A percentile compares a stretch with the other conserved stretches of the same genome.
Conservation (phyloP, 2,113 vertebrate genomes). For the Sylvia atricapilla region DNA sequence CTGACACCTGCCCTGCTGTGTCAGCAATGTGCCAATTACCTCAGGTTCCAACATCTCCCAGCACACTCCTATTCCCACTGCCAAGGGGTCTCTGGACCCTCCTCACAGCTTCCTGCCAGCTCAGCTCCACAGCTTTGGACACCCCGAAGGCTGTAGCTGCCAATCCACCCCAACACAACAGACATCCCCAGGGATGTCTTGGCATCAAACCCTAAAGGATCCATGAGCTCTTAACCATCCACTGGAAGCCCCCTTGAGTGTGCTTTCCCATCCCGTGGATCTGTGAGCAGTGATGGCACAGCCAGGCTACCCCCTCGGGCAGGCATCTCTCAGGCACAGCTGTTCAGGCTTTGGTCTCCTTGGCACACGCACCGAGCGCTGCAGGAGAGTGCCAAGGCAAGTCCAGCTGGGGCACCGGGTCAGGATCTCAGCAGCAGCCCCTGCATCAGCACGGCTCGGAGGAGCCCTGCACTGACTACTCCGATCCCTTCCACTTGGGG, state of each 20-base stretch:
- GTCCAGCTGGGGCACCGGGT: fast-evolving
- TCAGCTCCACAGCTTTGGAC: neutral
- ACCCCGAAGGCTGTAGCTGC: neutral
- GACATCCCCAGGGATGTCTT: neutral
- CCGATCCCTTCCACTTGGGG: neutral
- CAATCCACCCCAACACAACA: neutral
- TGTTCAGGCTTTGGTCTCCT: neutral
- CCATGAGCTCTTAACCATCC: fast-evolving
- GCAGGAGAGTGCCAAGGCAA: fast-evolving
- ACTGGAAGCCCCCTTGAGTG: fast-evolving
- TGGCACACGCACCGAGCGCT: fast-evolving
- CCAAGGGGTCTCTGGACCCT: neutral
- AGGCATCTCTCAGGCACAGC: neutral
- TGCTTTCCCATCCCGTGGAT: neutral
- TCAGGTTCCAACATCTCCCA: neutral
- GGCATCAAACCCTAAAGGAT: neutral
- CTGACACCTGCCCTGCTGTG: constrained; percentile 1
- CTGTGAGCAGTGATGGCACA: neutral
- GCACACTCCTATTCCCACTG: fast-evolving
- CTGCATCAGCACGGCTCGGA: fast-evolving
- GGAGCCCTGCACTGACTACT: neutral
- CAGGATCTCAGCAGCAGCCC: neutral
- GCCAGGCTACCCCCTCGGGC: fast-evolving
- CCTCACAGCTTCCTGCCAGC: fast-evolving
- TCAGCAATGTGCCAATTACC: neutral